Evolutionary conservation across 23 tunicate species (phyloP).

Genomic region (Oikopleura albicans): DNA sequence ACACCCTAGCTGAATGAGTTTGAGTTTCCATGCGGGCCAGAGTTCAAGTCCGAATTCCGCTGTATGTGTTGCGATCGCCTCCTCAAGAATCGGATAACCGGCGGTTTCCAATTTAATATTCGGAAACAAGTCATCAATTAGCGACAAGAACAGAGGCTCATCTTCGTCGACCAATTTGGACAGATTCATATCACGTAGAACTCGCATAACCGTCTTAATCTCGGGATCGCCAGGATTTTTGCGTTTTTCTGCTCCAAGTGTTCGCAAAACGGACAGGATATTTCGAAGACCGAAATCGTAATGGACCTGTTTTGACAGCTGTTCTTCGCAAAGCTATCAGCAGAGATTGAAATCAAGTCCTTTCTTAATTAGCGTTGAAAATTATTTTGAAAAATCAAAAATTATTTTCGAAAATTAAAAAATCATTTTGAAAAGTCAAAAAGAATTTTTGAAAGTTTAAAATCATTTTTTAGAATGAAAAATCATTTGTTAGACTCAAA

Average conservation of each 20-base stretch:
- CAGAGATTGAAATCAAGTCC: no score
- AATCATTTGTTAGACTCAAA: no score
- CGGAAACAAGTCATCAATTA: conserved; percentile 94
- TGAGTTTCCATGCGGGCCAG: conserved; percentile 83
- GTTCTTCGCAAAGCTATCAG: conserved; percentile 98
- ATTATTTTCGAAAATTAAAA: no score
- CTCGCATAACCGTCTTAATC: conserved; percentile 77
- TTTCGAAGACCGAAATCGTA: conserved; percentile 99
- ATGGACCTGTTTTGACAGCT: conserved; percentile 97
- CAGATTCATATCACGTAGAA: conserved; percentile 94
- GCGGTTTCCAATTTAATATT: conserved; percentile 66
- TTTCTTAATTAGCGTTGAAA: no score
- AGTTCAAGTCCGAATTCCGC: conserved; percentile 50
- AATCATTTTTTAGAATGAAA: no score
- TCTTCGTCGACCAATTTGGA: conserved; percentile 99
- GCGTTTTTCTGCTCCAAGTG: conserved; percentile 81
- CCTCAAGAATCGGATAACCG: conserved; percentile 89
- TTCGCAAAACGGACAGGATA: conserved; percentile 92
- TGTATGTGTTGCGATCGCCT: conserved; percentile 56
- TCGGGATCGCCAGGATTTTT: conserved; percentile 86
- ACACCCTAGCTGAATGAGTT: conserved; percentile 17
- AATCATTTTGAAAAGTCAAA: no score
- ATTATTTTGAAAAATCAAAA: no score
- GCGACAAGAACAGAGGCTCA: conserved; percentile 96
- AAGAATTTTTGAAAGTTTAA: no score